Base-by-base conservation (phyloP, 2,888 invertebrate species). In the Nineta flava region DNA sequence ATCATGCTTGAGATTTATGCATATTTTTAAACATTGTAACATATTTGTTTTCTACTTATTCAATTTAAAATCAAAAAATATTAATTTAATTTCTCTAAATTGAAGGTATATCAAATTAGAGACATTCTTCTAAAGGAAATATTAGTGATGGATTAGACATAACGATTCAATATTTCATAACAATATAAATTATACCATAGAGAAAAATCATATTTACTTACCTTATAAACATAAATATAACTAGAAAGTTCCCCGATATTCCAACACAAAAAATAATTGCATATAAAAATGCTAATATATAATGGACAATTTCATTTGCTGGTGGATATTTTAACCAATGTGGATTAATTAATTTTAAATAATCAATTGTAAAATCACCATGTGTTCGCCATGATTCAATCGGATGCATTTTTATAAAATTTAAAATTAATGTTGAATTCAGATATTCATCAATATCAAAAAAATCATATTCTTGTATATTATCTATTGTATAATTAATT, bases 271-370 rank as follows among this genome's bases (percentile, higher is more conserved):
- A 71, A 57, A 86, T 75, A 43, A 81, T 56, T 19, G 76, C 59
- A 61, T 85, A 85, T 47, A 81, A 57, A 13, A 68, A 62, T 2
- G 77, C 84, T 57, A 85, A 66, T 3, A 70, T 60, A 59, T 74
- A 75, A 62, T 82, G 81, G 45, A 74, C 65, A 19, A 62, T 58
- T 46, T 70, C 68, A 35, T 67, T 63, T 0, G 82, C 81, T 2
- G 84, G 83, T 19, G 74, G 70, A 61, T 79, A 86, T 56, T 72
- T 66, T 54, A 86, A 65, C 86, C 87, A 87, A 61, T 85, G 81
- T 1, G 73, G 68, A 65, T 84, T 82, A 53, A 86, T 79, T 53
- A 72, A 62, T 50, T 69, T 60, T 57, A 79, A 59, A 57, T 74
- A 76, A 52, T 74, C 72, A 38, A 76, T 76, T 4, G 68, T 64